These are phyloP conservation scores for Monochamus saltuarius DNA, from an alignment of 1,140 invertebrate species.

Conservation along the genomic window DNA sequence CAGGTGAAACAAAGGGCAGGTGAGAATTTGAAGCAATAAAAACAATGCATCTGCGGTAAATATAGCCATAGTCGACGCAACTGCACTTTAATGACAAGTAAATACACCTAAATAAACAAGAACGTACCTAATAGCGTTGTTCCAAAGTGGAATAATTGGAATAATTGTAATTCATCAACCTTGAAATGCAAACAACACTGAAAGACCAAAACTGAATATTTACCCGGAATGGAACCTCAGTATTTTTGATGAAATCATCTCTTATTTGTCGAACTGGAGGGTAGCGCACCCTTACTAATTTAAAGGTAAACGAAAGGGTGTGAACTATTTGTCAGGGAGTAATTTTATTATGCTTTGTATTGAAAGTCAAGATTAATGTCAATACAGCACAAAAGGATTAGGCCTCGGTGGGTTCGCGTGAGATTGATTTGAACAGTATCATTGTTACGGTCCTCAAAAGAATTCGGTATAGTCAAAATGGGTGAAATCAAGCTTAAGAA, in stretches of 20 bases:
- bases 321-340: slow-evolving; percentile 1
- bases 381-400: slow-evolving; percentile 12
- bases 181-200: too few relatives aligned
- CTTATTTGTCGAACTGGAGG: neutral
- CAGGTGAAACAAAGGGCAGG: too few relatives aligned
- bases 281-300: neutral
- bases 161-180: too few relatives aligned
- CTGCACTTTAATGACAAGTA: too few relatives aligned
- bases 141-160: too few relatives aligned
- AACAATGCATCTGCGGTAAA: too few relatives aligned
- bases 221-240: neutral
- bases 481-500: too few relatives aligned
- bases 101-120: too few relatives aligned
- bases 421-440: slow-evolving; percentile 17
- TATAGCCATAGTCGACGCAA: too few relatives aligned
- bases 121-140: too few relatives aligned
- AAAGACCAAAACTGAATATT: too few relatives aligned
- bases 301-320: neutral
- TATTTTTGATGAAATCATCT: neutral
- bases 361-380: slow-evolving; percentile 16
- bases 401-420: slow-evolving; percentile 5
- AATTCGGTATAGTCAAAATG: neutral
- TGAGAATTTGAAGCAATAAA: too few relatives aligned
- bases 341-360: slow-evolving; percentile 1
- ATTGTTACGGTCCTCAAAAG: slow-evolving; percentile 7